Evolutionary conservation across 2,113 vertebrate species (phyloP).

Genomic region (Hippocampus zosterae): DNA sequence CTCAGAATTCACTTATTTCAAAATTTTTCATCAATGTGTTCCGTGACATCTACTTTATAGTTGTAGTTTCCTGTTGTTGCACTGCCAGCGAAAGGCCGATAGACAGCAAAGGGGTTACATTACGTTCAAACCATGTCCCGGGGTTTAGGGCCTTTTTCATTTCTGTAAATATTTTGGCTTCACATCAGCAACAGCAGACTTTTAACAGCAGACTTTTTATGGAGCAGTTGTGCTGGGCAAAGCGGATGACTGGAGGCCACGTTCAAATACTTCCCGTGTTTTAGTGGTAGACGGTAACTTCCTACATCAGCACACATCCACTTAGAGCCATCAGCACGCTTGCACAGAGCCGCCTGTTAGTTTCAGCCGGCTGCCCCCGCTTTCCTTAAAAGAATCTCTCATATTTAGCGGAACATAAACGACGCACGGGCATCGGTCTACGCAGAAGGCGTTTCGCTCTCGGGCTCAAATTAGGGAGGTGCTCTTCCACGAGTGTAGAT

Average conservation of each 20-base stretch:
- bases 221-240: conserved; percentile 24
- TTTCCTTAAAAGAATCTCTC: conserved; percentile 28
- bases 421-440: conserved; percentile 15
- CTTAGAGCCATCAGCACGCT: conserved; percentile 46
- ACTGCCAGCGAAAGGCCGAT: no score
- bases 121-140: no score
- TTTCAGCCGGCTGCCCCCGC: conserved; percentile 49
- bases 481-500: background rate
- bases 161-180: conserved; percentile 6
- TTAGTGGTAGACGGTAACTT: conserved; percentile 48
- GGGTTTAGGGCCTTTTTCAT: conserved; percentile 2
- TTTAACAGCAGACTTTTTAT: conserved; percentile 32
- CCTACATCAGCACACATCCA: conserved; percentile 51
- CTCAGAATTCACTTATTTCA: no score
- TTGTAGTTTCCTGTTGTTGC: no score
- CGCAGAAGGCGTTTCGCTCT: conserved; percentile 1
- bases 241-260: conserved; percentile 42
- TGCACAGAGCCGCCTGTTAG: conserved; percentile 55
- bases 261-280: conserved; percentile 46
- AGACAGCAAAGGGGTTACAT: no score
- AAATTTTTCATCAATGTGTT: no score
- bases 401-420: conserved; percentile 22
- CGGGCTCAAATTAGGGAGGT: background rate
- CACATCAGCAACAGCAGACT: background rate
- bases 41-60: no score